These are phyloP conservation scores for Gari tellinella DNA, from an alignment of 2,888 invertebrate genomes.

Conservation along the genomic window DNA sequence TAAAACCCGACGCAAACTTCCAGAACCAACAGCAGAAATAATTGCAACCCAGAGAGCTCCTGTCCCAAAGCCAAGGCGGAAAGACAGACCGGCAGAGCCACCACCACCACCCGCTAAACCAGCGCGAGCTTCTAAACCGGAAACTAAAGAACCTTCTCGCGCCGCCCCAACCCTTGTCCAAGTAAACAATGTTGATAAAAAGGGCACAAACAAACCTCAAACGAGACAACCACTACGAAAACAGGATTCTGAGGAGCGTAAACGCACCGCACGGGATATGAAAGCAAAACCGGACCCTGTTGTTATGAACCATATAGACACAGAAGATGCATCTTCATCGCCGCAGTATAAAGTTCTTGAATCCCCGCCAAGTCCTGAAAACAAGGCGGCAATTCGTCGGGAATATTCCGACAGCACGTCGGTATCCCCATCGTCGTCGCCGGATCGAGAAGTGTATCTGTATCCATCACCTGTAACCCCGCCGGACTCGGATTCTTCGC, in stretches of 20 bases:
- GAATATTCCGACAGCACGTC: slow-evolving; percentile 80
- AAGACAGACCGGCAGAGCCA: slow-evolving; percentile 52
- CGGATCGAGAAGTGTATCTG: slow-evolving; percentile 76
- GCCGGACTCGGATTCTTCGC: slow-evolving; percentile 80
- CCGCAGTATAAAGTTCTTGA: slow-evolving; percentile 80
- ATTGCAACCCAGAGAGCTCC: slow-evolving; percentile 61
- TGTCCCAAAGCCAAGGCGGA: slow-evolving; percentile 58
- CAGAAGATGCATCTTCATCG: slow-evolving; percentile 75
- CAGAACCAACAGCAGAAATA: slow-evolving; percentile 75
- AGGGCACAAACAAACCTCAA: neutral
- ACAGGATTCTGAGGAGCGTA: slow-evolving; percentile 74
- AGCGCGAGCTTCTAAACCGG: slow-evolving; percentile 22
- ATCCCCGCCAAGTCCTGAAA: slow-evolving; percentile 81
- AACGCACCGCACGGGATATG: slow-evolving; percentile 74
- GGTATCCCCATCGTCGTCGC: slow-evolving; percentile 77
- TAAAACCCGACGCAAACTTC: slow-evolving; percentile 74
- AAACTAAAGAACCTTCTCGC: slow-evolving; percentile 51
- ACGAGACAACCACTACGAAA: slow-evolving; percentile 52
- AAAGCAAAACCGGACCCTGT: slow-evolving; percentile 78
- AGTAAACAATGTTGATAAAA: slow-evolving; percentile 6
- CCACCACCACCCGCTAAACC: slow-evolving; percentile 42
- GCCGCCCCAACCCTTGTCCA: slow-evolving; percentile 34
- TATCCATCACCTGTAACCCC: slow-evolving; percentile 82
- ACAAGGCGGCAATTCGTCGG: slow-evolving; percentile 72
- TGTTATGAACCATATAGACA: slow-evolving; percentile 73